Conservation (phyloP, 2,797 vertebrate genomes). For the Propithecus deckenii region DNA sequence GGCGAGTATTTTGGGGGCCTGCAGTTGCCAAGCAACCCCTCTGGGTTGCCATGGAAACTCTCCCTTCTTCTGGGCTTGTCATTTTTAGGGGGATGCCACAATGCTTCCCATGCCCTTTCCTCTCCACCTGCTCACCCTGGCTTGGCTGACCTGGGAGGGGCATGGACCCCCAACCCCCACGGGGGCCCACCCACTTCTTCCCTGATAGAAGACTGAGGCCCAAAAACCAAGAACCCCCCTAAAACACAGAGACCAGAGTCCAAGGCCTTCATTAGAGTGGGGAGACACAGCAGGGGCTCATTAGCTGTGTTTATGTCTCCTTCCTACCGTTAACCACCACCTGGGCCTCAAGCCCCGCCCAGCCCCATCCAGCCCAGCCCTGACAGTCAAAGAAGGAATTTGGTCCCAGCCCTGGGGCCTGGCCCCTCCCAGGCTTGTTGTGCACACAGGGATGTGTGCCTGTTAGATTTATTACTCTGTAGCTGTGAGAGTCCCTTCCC, state of each 20-base stretch:
- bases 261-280: neutral
- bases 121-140: neutral
- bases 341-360: neutral
- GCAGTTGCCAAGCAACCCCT: slow-evolving; percentile 61
- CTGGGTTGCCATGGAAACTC: slow-evolving; percentile 67
- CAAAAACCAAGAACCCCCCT: neutral
- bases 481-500: neutral
- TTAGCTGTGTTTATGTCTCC: neutral
- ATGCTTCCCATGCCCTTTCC: neutral
- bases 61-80: neutral
- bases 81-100: slow-evolving; percentile 54
- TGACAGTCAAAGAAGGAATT: neutral
- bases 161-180: fast-evolving
- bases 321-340: neutral
- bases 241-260: neutral
- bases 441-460: neutral
- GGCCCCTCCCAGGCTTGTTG: neutral
- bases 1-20: slow-evolving; percentile 65
- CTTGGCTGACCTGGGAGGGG: neutral
- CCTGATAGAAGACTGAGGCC: neutral
- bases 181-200: neutral
- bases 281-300: neutral
- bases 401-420: neutral
- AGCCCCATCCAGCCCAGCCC: neutral
- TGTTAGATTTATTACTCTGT: neutral